A percentile compares a stretch with the other conserved stretches of the same genome.
Evolutionary conservation across 2,113 vertebrate genomes (phyloP).

Genomic region (Pagrus major): DNA sequence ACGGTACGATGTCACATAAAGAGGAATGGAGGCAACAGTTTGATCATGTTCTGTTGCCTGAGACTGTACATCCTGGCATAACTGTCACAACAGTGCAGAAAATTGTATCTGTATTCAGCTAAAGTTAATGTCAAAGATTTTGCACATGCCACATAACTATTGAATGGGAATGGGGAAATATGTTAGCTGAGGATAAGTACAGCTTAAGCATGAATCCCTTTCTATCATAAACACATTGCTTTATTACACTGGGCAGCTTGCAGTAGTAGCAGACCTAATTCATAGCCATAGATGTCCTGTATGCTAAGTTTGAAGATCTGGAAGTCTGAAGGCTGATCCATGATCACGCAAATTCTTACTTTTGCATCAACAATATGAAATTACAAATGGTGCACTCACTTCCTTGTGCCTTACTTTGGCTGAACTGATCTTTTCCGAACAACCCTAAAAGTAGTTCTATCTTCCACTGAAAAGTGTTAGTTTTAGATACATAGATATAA

Average conservation of each 20-base stretch:
- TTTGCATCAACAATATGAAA: neutral
- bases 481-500: too few species aligned
- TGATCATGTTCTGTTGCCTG: neutral
- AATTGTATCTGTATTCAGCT: neutral
- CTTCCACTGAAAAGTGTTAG: too few species aligned
- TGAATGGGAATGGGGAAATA: neutral
- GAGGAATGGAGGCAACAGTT: neutral
- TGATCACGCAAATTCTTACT: neutral
- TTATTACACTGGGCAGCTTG: slow-evolving; percentile 6
- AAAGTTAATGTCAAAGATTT: neutral
- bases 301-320: neutral
- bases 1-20: neutral
- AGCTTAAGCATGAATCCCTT: slow-evolving; percentile 19
- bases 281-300: neutral
- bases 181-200: neutral
- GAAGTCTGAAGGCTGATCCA: neutral
- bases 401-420: neutral
- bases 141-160: neutral
- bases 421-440: neutral
- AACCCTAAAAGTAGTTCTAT: neutral
- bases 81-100: neutral
- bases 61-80: neutral
- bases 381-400: neutral
- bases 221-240: slow-evolving; percentile 7
- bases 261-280: neutral